Evolutionary conservation across 2,888 invertebrate genomes (phyloP).

Genomic region (Drosophila peninsularis): DNA sequence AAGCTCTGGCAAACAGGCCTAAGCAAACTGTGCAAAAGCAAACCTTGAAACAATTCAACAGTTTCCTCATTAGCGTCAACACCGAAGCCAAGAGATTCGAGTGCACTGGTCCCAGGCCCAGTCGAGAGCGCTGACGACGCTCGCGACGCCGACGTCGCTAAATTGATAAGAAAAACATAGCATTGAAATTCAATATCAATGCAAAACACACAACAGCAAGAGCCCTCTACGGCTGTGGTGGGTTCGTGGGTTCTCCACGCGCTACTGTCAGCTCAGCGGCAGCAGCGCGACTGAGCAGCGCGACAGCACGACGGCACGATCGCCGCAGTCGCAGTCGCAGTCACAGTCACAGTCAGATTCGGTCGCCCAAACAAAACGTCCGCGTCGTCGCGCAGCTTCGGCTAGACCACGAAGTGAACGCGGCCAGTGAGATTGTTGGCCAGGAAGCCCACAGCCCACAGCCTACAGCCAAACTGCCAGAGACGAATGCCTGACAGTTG

Average conservation of each 20-base stretch:
- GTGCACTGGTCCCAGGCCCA: slow-evolving; percentile 9
- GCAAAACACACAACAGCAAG: slow-evolving; percentile 59
- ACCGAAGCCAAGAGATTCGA: slow-evolving; percentile 32
- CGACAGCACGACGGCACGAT: slow-evolving; percentile 21
- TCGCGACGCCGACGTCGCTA: slow-evolving; percentile 21
- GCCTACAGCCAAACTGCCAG: slow-evolving; percentile 9
- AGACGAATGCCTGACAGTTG: slow-evolving; percentile 40
- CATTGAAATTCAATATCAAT: slow-evolving; percentile 78
- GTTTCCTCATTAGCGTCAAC: slow-evolving; percentile 72
- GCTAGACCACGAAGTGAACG: slow-evolving; percentile 63
- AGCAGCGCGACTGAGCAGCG: slow-evolving; percentile 24
- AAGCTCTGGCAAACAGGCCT: slow-evolving; percentile 69
- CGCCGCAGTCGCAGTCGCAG: slow-evolving; percentile 37
- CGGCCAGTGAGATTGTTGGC: slow-evolving; percentile 62
- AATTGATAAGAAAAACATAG: slow-evolving; percentile 64
- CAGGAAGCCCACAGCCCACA: slow-evolving; percentile 45
- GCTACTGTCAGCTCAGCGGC: slow-evolving; percentile 44
- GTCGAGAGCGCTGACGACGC: slow-evolving; percentile 23
- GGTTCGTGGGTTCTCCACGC: slow-evolving; percentile 51
- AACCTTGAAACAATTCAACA: slow-evolving; percentile 79
- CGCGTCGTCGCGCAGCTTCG: slow-evolving; percentile 55
- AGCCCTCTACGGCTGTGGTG: slow-evolving; percentile 50
- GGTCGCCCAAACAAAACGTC: slow-evolving; percentile 65
- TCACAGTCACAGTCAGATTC: slow-evolving; percentile 42
- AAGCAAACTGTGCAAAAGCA: slow-evolving; percentile 68